Evolutionary conservation across 2,888 invertebrate genomes (phyloP).

Genomic region (Orthonevra nobilis): DNA sequence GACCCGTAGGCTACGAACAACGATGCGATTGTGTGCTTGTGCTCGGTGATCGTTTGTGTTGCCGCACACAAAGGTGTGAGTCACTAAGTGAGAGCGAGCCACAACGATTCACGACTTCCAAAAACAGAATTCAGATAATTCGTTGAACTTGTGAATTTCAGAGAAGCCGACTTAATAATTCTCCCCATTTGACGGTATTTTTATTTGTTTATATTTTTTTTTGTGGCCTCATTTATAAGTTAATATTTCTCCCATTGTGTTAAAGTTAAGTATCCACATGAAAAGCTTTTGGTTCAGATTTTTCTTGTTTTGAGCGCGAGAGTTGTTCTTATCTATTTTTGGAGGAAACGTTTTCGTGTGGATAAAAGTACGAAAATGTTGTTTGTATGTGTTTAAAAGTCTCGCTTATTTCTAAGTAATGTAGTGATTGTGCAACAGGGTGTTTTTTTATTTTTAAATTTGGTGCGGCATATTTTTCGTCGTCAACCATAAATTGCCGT

Average conservation of each 20-base stretch:
- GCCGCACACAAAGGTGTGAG: constrained; percentile 40
- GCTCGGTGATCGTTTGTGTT: no score
- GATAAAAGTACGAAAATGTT: no score
- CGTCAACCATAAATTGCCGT: no score
- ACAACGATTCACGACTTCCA: background rate
- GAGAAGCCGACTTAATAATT: constrained; percentile 22
- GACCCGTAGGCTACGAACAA: constrained; percentile 1
- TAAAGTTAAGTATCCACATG: no score
- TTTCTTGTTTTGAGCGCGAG: background rate
- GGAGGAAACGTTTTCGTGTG: no score
- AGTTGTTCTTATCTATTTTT: no score
- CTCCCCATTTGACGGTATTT: constrained; percentile 17
- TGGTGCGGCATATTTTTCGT: no score
- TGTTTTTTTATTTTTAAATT: no score
- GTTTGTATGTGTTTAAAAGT: no score
- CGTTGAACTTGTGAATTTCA: constrained; percentile 55
- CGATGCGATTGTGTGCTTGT: constrained; percentile 2
- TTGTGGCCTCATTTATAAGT: constrained; percentile 17
- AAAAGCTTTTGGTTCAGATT: constrained; percentile 20
- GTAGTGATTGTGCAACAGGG: no score
- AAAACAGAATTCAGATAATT: constrained; percentile 34
- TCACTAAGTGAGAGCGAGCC: constrained; percentile 13
- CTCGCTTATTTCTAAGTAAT: no score
- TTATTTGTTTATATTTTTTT: background rate
- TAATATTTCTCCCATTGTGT: background rate